Evolutionary conservation across 2,888 invertebrate genomes (phyloP).

Genomic region (Sphaerophoria rueppellii): DNA sequence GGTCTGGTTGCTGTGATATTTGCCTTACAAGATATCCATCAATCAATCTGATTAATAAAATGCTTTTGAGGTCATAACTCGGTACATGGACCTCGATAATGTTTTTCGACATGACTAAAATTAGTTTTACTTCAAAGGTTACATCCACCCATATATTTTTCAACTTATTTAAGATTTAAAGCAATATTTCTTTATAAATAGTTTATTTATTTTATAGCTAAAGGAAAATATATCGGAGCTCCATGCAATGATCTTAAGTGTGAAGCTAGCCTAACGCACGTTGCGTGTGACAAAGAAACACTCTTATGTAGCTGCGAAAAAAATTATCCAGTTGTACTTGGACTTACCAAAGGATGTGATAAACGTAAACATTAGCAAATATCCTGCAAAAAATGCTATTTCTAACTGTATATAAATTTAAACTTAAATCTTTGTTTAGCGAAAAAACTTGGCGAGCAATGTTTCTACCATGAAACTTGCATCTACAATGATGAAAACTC

Average conservation of each 20-base stretch:
- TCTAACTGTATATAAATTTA: neutral
- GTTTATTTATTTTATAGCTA: slow-evolving; percentile 82
- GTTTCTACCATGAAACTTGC: slow-evolving; percentile 93
- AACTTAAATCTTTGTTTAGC: slow-evolving; percentile 84
- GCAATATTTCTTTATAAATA: neutral
- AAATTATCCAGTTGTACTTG: slow-evolving; percentile 91
- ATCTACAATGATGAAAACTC: slow-evolving; percentile 90
- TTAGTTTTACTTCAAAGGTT: too few species aligned
- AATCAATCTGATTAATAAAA: too few species aligned
- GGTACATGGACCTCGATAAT: too few species aligned
- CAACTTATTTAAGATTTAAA: neutral
- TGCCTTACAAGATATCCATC: too few species aligned
- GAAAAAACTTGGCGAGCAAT: slow-evolving; percentile 92
- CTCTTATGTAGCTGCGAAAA: slow-evolving; percentile 90
- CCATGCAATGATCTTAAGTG: slow-evolving; percentile 89
- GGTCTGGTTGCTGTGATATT: too few species aligned
- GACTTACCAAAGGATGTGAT: slow-evolving; percentile 90
- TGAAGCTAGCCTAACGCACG: slow-evolving; percentile 88
- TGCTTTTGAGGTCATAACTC: too few species aligned
- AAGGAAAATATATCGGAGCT: slow-evolving; percentile 91
- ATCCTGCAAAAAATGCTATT: neutral
- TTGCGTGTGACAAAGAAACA: slow-evolving; percentile 88
- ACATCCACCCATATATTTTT: too few species aligned
- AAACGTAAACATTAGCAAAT: slow-evolving; percentile 86
- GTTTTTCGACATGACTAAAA: too few species aligned